phyloP scores from a whole-genome alignment of 2,797 vertebrate species.

The Schizopygopsis malacanthus region DNA sequence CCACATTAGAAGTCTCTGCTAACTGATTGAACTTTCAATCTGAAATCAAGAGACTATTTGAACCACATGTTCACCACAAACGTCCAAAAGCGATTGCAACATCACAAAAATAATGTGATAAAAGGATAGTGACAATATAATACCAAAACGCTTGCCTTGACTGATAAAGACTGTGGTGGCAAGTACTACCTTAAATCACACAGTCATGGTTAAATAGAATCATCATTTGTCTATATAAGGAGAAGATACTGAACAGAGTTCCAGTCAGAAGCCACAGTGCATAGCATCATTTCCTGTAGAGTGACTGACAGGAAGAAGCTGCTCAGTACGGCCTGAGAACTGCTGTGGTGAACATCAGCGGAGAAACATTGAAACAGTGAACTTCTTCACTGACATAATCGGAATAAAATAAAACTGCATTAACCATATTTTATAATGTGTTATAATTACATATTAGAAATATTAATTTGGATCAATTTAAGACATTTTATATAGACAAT shows the following conservation, averaged over 20 bases:
- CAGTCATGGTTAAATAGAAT: not conserved
- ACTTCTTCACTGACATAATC: not conserved
- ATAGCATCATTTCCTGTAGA: not conserved
- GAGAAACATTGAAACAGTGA: not conserved
- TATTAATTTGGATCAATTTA: not conserved
- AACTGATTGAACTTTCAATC: not conserved
- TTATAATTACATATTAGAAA: not conserved
- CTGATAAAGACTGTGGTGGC: not conserved
- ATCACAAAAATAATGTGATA: not conserved
- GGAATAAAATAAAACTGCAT: not conserved
- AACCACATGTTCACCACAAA: constrained; percentile 5
- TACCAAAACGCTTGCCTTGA: not conserved
- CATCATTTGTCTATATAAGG: not conserved
- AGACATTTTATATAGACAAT: not conserved
- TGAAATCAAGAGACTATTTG: not conserved
- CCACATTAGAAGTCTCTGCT: not conserved
- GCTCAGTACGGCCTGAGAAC: not conserved
- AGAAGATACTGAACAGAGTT: not conserved
- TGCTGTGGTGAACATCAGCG: constrained; percentile 1
- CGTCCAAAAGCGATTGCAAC: not conserved
- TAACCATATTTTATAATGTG: not conserved
- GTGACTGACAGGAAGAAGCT: not conserved
- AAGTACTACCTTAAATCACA: not conserved
- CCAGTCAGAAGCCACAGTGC: not conserved
- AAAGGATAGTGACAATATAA: not conserved